A percentile compares a stretch with the other conserved stretches of the same genome.
phyloP scores from a whole-genome alignment of 1,140 invertebrate genomes.

The Drosophila neocordata region DNA sequence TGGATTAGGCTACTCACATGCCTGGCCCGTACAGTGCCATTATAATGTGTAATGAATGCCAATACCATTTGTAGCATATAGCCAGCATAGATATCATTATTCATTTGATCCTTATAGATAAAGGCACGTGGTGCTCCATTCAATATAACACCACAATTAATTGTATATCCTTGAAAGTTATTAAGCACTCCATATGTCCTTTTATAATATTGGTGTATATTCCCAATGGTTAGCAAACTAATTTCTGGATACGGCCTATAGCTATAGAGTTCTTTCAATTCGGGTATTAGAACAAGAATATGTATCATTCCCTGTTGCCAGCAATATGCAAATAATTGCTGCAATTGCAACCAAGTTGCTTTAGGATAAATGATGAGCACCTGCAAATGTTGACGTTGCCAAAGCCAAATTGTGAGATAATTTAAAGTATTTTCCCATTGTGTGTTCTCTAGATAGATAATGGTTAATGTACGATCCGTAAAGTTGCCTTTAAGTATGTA shows the following conservation, averaged over 20 bases:
- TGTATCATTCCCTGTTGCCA: slow-evolving; percentile 54
- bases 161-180: slow-evolving; percentile 49
- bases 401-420: slow-evolving; percentile 50
- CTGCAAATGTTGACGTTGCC: slow-evolving; percentile 51
- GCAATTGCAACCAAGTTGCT: background rate
- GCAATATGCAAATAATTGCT: slow-evolving; percentile 37
- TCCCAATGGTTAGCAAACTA: slow-evolving; percentile 11
- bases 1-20: slow-evolving; percentile 23
- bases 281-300: slow-evolving; percentile 30
- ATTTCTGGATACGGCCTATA: slow-evolving; percentile 49
- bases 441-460: slow-evolving; percentile 45
- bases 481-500: slow-evolving; percentile 19
- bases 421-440: background rate
- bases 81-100: slow-evolving; percentile 41
- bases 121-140: slow-evolving; percentile 54
- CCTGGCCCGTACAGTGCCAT: slow-evolving; percentile 30
- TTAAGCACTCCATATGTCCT: slow-evolving; percentile 4
- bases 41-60: slow-evolving; percentile 54
- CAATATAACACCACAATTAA: slow-evolving; percentile 45
- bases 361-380: slow-evolving; percentile 47
- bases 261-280: slow-evolving; percentile 22
- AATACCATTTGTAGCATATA: slow-evolving; percentile 57
- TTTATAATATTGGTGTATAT: slow-evolving; percentile 29
- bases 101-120: slow-evolving; percentile 38
- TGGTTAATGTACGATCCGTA: slow-evolving; percentile 43